Evolutionary conservation across 2,113 vertebrate genomes (phyloP).

Genomic region (Amphilophus citrinellus): DNA sequence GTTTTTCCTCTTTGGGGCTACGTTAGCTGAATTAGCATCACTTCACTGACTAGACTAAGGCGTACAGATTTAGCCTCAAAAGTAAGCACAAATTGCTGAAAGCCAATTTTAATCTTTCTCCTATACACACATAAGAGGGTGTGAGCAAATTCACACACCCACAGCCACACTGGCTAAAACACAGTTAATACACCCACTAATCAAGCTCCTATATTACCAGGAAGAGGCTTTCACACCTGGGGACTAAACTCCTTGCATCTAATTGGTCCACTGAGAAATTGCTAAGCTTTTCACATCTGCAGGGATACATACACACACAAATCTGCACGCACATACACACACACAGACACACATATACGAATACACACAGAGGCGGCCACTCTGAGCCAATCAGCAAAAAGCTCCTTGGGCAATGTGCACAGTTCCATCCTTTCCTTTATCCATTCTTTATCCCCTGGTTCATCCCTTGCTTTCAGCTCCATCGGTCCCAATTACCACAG

Average conservation of each 20-base stretch:
- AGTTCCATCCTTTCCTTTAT: slow-evolving; percentile 72
- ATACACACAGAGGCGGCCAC: slow-evolving; percentile 37
- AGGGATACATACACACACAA: slow-evolving; percentile 47
- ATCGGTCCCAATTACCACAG: slow-evolving; percentile 80
- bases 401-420: slow-evolving; percentile 71
- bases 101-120: slow-evolving; percentile 34
- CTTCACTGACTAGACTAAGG: slow-evolving; percentile 31
- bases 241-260: slow-evolving; percentile 68
- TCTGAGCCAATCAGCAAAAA: slow-evolving; percentile 71
- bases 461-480: slow-evolving; percentile 79
- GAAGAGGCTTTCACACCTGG: slow-evolving; percentile 72
- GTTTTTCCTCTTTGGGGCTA: slow-evolving; percentile 35
- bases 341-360: slow-evolving; percentile 16
- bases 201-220: slow-evolving; percentile 74
- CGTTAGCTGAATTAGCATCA: slow-evolving; percentile 45
- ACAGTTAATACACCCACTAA: slow-evolving; percentile 64
- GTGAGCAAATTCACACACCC: neutral
- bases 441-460: slow-evolving; percentile 72
- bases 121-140: neutral
- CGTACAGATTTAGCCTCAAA: slow-evolving; percentile 26
- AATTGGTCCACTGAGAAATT: slow-evolving; percentile 82
- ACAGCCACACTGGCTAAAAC: slow-evolving; percentile 39
- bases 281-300: slow-evolving; percentile 72
- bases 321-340: neutral
- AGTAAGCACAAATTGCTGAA: slow-evolving; percentile 31